Evolutionary conservation across 2,113 vertebrate species (phyloP), one percentile per base, ranked within the genome.

Genomic region (Hystrix cristata): DNA sequence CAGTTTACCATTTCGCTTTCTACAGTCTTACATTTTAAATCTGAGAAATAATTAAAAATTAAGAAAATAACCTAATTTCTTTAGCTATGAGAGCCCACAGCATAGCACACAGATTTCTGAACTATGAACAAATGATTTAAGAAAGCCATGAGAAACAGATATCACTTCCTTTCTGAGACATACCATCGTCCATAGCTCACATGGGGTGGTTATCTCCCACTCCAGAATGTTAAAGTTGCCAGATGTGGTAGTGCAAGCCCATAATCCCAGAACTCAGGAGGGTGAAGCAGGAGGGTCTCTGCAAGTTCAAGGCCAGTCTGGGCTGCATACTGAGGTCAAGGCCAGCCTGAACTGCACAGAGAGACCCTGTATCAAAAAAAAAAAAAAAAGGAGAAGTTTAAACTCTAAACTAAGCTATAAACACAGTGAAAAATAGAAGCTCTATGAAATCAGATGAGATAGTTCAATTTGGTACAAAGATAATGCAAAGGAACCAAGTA

Each of bases 11-110:
- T 71, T 80, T 90, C 14, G 87, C 38, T 11, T 79, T 93, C 79
- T 93, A 71, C 10, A 72, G 46, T 79, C 93, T 92, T 67, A 69
- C 13, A 90, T 48, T 72, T 85, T 86, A 72, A 90, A 82, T n/a
- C 31, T 88, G 60, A 92, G 29, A 80, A 87, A 69, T 71, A 46
- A 71, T 59, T 79, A 78, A 89, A 25, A 92, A 64, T 82, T 90
- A 79, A 83, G 38, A 53, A 83, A 90, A 48, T 31, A 51, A 25
- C 48, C 15, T 55, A 23, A 31, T 48, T 83, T 94, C 72, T 80
- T 96, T 86, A 92, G 25, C 23, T 34, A 8, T 19, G 34, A 81
- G 31, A 72, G 10, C 18, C n/a, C 19, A 93, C 9, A 62, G 21
- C 2, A 81, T 34, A 71, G 10, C 4, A 27, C 6, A 87, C 12